phyloP scores from a whole-genome alignment of 2,113 vertebrate genomes.

The Brachyhypopomus occidentalis region DNA sequence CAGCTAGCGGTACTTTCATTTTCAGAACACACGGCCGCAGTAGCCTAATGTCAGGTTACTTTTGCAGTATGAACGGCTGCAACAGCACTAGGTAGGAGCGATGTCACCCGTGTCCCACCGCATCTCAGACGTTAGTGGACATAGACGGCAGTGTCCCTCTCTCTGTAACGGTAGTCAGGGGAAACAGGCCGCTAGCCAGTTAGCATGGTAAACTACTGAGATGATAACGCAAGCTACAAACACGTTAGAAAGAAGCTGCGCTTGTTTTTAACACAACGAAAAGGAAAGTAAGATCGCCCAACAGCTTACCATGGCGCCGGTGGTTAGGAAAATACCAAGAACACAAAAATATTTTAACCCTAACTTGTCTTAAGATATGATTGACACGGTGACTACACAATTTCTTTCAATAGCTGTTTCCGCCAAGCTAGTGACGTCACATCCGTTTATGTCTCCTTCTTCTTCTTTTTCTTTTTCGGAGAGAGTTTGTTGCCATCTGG shows the following conservation, averaged over 20 bases:
- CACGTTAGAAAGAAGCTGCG: too few species aligned
- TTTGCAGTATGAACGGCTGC: too few species aligned
- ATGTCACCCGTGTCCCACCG: too few species aligned
- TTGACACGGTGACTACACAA: slow-evolving; percentile 72
- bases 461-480: background rate
- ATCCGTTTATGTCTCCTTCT: background rate
- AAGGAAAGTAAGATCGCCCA: background rate
- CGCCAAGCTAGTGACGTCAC: slow-evolving; percentile 5
- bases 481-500: background rate
- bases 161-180: too few species aligned
- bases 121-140: too few species aligned
- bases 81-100: background rate
- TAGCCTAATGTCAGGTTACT: background rate
- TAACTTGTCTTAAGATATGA: background rate
- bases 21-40: background rate
- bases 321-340: background rate
- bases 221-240: too few species aligned
- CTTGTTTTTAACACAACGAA: background rate
- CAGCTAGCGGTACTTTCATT: background rate
- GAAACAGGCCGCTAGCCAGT: background rate
- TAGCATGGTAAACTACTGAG: too few species aligned
- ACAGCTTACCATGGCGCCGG: slow-evolving; percentile 40
- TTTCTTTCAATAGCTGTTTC: slow-evolving; percentile 47
- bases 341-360: background rate
- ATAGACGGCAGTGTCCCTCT: too few species aligned